These are phyloP conservation scores for Steinernema khuongi DNA, from an alignment of 1,140 invertebrate species.

Conservation along the genomic window DNA sequence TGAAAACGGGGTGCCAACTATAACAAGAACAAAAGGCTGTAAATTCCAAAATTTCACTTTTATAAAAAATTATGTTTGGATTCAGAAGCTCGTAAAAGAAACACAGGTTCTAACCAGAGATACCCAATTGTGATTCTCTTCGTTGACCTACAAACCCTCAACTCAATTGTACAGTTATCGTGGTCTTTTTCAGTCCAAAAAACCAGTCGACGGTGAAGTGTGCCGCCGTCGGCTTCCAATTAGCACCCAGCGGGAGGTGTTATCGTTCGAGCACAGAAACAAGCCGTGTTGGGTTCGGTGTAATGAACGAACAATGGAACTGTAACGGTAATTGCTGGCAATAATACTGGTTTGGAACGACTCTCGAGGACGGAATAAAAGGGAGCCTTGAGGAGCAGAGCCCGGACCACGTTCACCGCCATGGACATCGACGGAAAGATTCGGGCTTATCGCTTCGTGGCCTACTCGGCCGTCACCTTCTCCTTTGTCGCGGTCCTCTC, in stretches of 20 bases:
- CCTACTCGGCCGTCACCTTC: conserved; percentile 12
- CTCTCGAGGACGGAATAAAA: background rate
- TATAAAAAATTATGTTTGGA: too few species aligned
- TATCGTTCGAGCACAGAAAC: background rate
- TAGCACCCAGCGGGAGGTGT: background rate
- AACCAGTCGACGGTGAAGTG: conserved; percentile 4
- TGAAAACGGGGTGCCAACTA: too few species aligned
- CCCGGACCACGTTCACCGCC: background rate
- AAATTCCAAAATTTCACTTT: too few species aligned
- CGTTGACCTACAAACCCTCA: too few species aligned
- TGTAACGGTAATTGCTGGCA: background rate
- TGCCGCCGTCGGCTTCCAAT: background rate
- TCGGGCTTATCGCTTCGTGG: background rate
- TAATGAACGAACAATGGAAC: conserved; percentile 2
- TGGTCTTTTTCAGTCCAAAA: too few species aligned
- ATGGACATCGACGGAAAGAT: conserved; percentile 3
- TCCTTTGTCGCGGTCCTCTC: background rate
- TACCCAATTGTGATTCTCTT: too few species aligned
- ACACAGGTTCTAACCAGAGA: too few species aligned
- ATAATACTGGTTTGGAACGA: background rate
- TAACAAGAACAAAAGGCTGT: too few species aligned
- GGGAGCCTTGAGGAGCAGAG: background rate
- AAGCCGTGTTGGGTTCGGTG: background rate
- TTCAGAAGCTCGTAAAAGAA: too few species aligned
- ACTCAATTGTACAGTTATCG: too few species aligned